A percentile compares a stretch with the other conserved stretches of the same genome.
These are phyloP conservation scores for Perca schrenkii DNA, from an alignment of 2,113 vertebrate species.

Conservation along the genomic window DNA sequence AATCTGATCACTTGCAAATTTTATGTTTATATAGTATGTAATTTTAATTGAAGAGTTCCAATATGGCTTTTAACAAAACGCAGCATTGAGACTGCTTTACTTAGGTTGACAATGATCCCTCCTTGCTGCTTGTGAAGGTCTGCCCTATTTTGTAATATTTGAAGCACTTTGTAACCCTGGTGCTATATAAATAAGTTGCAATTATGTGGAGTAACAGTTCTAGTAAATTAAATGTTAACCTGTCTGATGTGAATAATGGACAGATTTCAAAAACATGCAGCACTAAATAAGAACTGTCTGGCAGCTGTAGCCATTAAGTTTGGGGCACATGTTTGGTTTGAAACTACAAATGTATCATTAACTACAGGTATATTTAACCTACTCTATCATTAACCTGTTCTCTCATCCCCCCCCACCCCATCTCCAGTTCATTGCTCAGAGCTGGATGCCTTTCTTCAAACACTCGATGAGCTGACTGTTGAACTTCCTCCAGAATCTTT, in stretches of 20 bases:
- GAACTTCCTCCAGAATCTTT: constrained; percentile 70
- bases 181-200: no score
- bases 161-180: no score
- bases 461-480: constrained; percentile 67
- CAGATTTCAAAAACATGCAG: neutral
- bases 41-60: no score
- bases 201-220: neutral
- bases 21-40: neutral
- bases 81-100: no score
- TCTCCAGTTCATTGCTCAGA: constrained; percentile 54
- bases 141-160: no score
- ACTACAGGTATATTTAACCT: constrained; percentile 34
- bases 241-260: neutral
- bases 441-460: constrained; percentile 72
- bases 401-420: neutral
- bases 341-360: constrained; percentile 12
- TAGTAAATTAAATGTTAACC: neutral
- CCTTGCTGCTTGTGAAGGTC: no score
- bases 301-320: constrained; percentile 4
- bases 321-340: neutral
- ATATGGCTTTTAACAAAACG: no score
- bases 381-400: constrained; percentile 42
- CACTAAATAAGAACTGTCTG: neutral
- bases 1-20: neutral
- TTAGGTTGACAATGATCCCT: no score